These are phyloP conservation scores for Dromas ardeola DNA, from an alignment of 2,113 vertebrate genomes.

Conservation along the genomic window DNA sequence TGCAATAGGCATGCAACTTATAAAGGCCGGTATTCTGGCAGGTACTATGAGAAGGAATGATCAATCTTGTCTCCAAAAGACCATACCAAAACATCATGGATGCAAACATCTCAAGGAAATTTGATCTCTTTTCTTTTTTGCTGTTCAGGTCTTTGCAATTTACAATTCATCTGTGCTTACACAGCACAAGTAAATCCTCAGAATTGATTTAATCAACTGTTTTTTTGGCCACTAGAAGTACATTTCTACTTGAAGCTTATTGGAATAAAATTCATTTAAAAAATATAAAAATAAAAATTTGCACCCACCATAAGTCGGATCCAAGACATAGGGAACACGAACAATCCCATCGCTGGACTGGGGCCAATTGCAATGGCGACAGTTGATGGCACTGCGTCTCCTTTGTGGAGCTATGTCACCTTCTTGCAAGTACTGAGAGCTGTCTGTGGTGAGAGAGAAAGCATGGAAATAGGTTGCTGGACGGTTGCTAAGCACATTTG, in stretches of 20 bases:
- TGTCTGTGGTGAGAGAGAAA: not conserved
- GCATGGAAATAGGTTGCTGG: not conserved
- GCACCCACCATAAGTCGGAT: slow-evolving; percentile 78
- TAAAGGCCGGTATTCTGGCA: not conserved
- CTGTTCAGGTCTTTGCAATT: not conserved
- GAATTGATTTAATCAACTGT: not conserved
- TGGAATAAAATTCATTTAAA: not conserved
- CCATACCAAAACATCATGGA: not conserved
- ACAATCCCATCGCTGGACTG: slow-evolving; percentile 82
- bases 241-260: not conserved
- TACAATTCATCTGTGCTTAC: not conserved
- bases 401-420: slow-evolving; percentile 79
- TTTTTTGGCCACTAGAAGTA: not conserved
- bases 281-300: not conserved
- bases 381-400: slow-evolving; percentile 77
- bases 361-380: slow-evolving; percentile 81
- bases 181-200: not conserved
- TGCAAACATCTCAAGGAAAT: not conserved
- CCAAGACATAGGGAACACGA: slow-evolving; percentile 79
- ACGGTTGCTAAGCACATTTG: not conserved
- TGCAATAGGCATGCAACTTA: not conserved
- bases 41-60: not conserved
- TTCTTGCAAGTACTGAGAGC: slow-evolving; percentile 48
- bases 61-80: not conserved
- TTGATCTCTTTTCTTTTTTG: not conserved